A percentile compares a stretch with the other conserved stretches of the same genome.
These are phyloP conservation scores for Prunella fulvescens DNA, from an alignment of 2,113 vertebrate genomes.

Conservation along the genomic window DNA sequence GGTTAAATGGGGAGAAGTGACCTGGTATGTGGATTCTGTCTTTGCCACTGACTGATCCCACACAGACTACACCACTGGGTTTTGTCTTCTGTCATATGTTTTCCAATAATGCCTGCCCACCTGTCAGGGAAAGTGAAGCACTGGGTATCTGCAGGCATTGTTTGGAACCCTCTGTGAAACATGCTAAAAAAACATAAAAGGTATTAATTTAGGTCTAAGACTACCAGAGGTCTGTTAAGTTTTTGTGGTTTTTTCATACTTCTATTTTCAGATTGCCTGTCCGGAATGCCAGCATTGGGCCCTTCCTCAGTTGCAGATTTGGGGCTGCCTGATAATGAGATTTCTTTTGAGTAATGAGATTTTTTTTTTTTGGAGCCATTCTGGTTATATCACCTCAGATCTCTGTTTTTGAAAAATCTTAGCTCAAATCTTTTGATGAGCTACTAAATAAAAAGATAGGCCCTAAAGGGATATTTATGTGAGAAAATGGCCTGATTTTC, in stretches of 20 bases:
- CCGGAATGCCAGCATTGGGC: neutral
- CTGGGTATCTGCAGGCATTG: conserved; percentile 13
- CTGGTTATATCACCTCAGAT: neutral
- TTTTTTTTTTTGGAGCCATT: neutral
- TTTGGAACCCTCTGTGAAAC: neutral
- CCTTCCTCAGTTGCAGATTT: neutral
- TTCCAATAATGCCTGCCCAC: conserved; percentile 3
- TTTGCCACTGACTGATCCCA: neutral
- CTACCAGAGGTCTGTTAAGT: neutral
- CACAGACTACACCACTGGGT: neutral
- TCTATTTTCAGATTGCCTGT: neutral
- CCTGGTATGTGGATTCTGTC: neutral
- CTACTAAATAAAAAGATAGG: neutral
- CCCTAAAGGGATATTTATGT: neutral
- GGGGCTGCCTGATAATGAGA: neutral
- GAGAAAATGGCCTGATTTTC: neutral
- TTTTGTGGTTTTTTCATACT: neutral
- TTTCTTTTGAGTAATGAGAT: neutral
- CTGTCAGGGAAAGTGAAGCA: neutral
- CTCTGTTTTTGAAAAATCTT: neutral
- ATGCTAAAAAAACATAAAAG: neutral
- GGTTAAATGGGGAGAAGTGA: neutral
- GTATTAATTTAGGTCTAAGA: neutral
- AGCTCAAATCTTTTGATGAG: neutral
- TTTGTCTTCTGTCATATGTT: conserved; percentile 33